Conservation (phyloP, 2,888 invertebrate genomes). For the Rapana venosa region DNA sequence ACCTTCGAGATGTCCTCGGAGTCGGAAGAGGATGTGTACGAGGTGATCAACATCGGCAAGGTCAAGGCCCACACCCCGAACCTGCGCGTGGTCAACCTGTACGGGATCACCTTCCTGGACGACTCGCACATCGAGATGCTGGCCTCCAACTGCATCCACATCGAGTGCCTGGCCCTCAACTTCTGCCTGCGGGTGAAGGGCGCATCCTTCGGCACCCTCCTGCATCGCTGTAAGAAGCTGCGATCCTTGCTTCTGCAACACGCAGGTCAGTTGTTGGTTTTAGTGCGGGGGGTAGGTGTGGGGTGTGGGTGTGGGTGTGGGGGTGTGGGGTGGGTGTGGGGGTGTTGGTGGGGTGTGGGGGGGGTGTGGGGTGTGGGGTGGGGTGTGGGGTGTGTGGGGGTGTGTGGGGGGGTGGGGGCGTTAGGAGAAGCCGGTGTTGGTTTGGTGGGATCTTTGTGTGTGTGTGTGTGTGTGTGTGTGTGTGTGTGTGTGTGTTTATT, state of each 20-base stretch:
- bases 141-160: conserved; percentile 90
- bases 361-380: too few relatives aligned
- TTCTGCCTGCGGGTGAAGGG: conserved; percentile 98
- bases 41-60: conserved; percentile 95
- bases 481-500: not conserved
- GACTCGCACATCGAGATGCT: conserved; percentile 99
- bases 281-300: not conserved
- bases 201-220: conserved; percentile 93
- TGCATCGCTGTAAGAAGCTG: conserved; percentile 94
- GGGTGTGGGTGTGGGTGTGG: not conserved
- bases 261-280: conserved; percentile 85
- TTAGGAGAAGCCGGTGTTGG: too few relatives aligned
- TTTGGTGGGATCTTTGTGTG: too few relatives aligned
- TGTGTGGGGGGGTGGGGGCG: too few relatives aligned
- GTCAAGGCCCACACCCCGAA: conserved; percentile 98
- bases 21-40: conserved; percentile 96
- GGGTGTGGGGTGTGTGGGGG: too few relatives aligned
- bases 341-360: not conserved
- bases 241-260: conserved; percentile 96
- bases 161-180: conserved; percentile 98
- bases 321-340: not conserved
- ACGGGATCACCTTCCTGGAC: conserved; percentile 98
- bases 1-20: conserved; percentile 83
- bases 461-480: not conserved
- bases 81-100: conserved; percentile 96